Percentiles rank a stretch among this genome's conserved stretches.
Evolutionary conservation across 2,888 invertebrate species (phyloP).

Genomic region (Rhamnusium bicolor): DNA sequence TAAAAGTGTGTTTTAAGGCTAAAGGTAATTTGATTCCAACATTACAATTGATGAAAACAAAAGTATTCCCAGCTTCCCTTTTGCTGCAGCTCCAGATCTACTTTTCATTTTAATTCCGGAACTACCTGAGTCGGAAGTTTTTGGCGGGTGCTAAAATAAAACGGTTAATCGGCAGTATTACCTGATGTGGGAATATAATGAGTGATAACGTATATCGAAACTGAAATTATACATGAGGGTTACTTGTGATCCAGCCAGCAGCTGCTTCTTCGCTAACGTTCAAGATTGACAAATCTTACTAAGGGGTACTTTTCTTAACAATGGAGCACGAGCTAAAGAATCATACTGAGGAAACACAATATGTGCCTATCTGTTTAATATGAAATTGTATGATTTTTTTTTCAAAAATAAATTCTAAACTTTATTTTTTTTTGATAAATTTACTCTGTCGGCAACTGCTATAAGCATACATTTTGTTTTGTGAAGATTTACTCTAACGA

Average conservation of each 20-base stretch:
- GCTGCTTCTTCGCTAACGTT: slow-evolving; percentile 50
- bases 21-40: background rate
- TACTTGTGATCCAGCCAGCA: slow-evolving; percentile 42
- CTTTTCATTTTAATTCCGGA: slow-evolving; percentile 57
- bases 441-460: too few species aligned
- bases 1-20: background rate
- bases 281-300: slow-evolving; percentile 52
- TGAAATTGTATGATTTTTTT: slow-evolving; percentile 40
- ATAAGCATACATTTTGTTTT: too few species aligned
- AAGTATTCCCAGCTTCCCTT: slow-evolving; percentile 40
- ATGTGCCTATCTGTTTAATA: slow-evolving; percentile 46
- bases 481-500: too few species aligned
- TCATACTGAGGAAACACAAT: slow-evolving; percentile 45
- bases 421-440: too few species aligned
- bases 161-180: slow-evolving; percentile 58
- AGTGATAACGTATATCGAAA: slow-evolving; percentile 44
- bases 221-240: slow-evolving; percentile 50
- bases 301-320: slow-evolving; percentile 49
- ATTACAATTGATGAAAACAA: background rate
- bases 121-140: slow-evolving; percentile 67
- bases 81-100: background rate
- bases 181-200: slow-evolving; percentile 62
- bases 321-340: slow-evolving; percentile 56
- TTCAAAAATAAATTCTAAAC: slow-evolving; percentile 43
- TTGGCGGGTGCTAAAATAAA: slow-evolving; percentile 64